Evolutionary conservation across 1,140 invertebrate genomes (phyloP), one percentile per base, ranked within the genome.

Genomic region (Globodera rostochiensis): DNA sequence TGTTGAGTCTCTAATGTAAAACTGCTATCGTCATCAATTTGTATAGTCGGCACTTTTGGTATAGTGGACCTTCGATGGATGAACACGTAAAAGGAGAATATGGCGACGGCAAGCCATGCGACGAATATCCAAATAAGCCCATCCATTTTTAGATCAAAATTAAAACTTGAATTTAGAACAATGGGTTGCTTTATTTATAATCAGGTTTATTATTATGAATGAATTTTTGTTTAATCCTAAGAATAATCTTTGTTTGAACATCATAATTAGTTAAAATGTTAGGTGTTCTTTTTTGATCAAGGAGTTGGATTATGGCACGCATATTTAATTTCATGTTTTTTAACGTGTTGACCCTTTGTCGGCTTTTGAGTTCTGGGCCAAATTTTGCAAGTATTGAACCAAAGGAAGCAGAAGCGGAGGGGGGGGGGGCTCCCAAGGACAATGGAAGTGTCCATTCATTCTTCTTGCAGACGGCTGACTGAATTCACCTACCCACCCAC

Each of bases 41-140:
- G 15, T 49, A 76, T 76, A 7, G 64, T 66, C 49, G 70, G 49
- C 49, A 21, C 15, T 21, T 75, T 66, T 36, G 47, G 53, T 45
- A 21, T 0, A 69, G 50, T 9, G 6, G 69, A 71, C 6, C 66
- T 50, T n/a, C 76, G 21, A 36, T 21, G 13, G 70, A 66, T 45
- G 50, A 78, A 67, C 66, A 78, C n/a, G 47, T 78, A 78, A 60
- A 60, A 19, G 47, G 50, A 78, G 25, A 78, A 25, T 64, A 78
- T 8, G 4, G 76, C 66, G 64, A 78, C 64, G 15, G 49, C 13
- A 67, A 78, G 47, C 76, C 76, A 78, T 13, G 76, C 66, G 4
- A 70, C 49, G 13, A 47, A 50, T 49, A 78, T 64, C 70, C 53
- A 67, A n/a, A 69, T 46, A 46, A 78, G 9, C 21, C 60, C 76